These are phyloP conservation scores for Drosophila orena DNA, from an alignment of 1,140 invertebrate species.

Conservation along the genomic window DNA sequence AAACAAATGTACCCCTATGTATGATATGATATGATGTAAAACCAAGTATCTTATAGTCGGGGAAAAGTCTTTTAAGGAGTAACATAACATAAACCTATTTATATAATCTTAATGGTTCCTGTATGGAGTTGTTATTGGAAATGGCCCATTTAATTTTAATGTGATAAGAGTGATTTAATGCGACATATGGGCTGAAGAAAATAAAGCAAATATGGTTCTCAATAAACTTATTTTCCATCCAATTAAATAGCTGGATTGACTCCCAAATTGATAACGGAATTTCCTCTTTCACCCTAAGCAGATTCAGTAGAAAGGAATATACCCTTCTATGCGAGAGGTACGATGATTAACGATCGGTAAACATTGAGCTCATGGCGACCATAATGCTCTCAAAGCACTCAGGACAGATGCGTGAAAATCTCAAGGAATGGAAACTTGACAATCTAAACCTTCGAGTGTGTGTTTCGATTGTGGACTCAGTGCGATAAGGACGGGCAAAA, in stretches of 20 bases:
- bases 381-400: slow-evolving; percentile 2
- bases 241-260: not conserved
- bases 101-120: not conserved
- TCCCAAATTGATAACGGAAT: not conserved
- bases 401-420: slow-evolving; percentile 7
- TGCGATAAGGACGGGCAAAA: slow-evolving; percentile 49
- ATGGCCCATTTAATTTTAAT: slow-evolving; percentile 4
- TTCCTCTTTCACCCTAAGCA: not conserved
- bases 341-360: slow-evolving; percentile 5
- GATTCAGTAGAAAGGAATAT: not conserved
- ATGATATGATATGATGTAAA: too few relatives aligned
- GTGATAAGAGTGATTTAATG: slow-evolving; percentile 1
- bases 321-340: slow-evolving; percentile 2
- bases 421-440: slow-evolving; percentile 25
- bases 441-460: slow-evolving; percentile 23
- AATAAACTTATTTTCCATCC: not conserved
- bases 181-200: not conserved
- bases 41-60: too few relatives aligned
- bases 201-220: not conserved
- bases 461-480: slow-evolving; percentile 6
- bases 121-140: not conserved
- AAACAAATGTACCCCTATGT: not conserved
- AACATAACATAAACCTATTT: not conserved
- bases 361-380: slow-evolving; percentile 2
- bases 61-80: too few relatives aligned